Percentiles rank a stretch among this genome's conserved stretches.
Evolutionary conservation across 2,797 vertebrate species (phyloP).

Genomic region (Helostoma temminkii): DNA sequence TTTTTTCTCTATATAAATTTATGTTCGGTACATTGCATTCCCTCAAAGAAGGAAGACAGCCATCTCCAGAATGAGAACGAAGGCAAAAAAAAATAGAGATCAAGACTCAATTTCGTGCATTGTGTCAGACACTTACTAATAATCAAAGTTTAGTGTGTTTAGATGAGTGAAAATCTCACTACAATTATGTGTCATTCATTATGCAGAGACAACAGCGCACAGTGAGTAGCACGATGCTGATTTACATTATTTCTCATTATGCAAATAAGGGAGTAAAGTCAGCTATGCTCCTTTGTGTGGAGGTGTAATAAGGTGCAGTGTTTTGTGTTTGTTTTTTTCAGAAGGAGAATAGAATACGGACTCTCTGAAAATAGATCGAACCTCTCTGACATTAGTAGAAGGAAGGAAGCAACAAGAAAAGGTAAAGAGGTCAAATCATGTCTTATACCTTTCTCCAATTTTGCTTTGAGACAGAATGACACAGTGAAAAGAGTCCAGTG

Average conservation of each 20-base stretch:
- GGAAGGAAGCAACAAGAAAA: constrained; percentile 13
- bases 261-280: constrained; percentile 32
- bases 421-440: constrained; percentile 6
- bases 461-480: neutral
- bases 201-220: constrained; percentile 1
- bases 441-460: neutral
- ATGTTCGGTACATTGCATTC: neutral
- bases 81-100: neutral
- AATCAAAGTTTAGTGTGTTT: constrained; percentile 5
- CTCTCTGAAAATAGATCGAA: neutral
- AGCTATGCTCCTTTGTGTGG: neutral
- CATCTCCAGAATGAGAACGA: neutral
- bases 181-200: constrained; percentile 22
- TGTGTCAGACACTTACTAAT: neutral
- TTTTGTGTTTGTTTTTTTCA: no score
- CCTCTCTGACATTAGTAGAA: constrained; percentile 15
- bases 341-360: constrained; percentile 12
- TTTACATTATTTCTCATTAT: constrained; percentile 32
- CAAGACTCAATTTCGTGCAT: neutral
- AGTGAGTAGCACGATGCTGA: constrained; percentile 6
- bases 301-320: constrained; percentile 13
- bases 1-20: neutral
- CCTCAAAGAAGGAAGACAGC: neutral
- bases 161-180: neutral
- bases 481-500: constrained; percentile 6